Evolutionary conservation across 1,140 invertebrate species (phyloP), one percentile per base, ranked within the genome.

Genomic region (Danaus plexippus): DNA sequence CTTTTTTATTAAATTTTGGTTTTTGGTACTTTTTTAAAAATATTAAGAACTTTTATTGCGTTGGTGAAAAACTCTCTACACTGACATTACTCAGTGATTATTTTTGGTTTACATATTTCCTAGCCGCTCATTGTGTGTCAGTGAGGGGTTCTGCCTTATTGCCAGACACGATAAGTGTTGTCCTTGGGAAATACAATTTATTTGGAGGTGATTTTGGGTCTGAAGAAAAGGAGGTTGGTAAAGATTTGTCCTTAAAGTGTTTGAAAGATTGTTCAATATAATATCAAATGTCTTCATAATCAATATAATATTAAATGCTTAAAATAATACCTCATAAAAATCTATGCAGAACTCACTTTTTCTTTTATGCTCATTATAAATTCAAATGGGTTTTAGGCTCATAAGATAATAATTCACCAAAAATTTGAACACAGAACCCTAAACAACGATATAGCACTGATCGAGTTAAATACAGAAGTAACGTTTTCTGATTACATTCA

Each of bases 121-220:
- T n/a, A 86, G 83, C 83, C 53, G 79, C 79, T 1, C 83, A 86
- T 57, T 86, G 83, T 49, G 63, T 67, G 1, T 73, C 75, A 6
- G 52, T 69, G 9, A 64, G 60, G 52, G 73, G 78, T 5, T 49
- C 54, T 12, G 60, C 71, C 11, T 54, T 78, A 3, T n/a, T 72
- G 13, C 67, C 71, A n/a, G 71, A 81, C 50, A 58, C 63, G 9
- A 40, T 84, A 15, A 72, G 65, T 44, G 73, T 80, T 0, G 54
- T 76, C 9, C 66, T 83, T 12, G 83, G 80, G 2, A 84, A 84
- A 67, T 77, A 77, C 51, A 79, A 82, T 58, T 50, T 83, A 9
- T 66, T 68, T 18, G 77, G 74, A 18, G 71, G 73, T 47, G 78
- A 86, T 57, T 41, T 63, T 0, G 67, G 61, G 7, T 50, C 64